phyloP scores from a whole-genome alignment of 2,888 invertebrate genomes.

The Athripsodes cinereus region DNA sequence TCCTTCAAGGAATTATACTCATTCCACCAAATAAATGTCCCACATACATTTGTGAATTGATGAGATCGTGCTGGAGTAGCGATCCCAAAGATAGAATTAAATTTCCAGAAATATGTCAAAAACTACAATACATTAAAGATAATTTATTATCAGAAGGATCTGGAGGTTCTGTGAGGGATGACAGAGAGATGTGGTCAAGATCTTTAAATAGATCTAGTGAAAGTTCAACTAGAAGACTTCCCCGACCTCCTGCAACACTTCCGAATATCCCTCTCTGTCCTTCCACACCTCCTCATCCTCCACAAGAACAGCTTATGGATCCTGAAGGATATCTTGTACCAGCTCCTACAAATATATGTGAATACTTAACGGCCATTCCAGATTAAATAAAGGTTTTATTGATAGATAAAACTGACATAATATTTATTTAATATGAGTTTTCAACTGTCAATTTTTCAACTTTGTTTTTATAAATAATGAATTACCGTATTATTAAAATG shows the following conservation, averaged over 20 bases:
- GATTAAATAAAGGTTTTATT: slow-evolving; percentile 24
- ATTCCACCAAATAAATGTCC: slow-evolving; percentile 77
- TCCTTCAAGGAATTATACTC: slow-evolving; percentile 72
- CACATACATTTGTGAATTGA: slow-evolving; percentile 62
- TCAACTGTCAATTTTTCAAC: no score
- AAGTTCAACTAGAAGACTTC: slow-evolving; percentile 29
- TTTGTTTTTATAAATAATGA: no score
- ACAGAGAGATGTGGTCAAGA: slow-evolving; percentile 9
- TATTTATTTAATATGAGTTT: no score
- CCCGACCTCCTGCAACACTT: slow-evolving; percentile 35
- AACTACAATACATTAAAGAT: slow-evolving; percentile 47
- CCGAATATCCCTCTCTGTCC: slow-evolving; percentile 20
- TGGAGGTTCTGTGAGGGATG: slow-evolving; percentile 3
- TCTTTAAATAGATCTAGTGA: slow-evolving; percentile 3
- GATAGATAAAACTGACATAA: no score
- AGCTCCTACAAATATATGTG: slow-evolving; percentile 43
- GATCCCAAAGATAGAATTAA: slow-evolving; percentile 71
- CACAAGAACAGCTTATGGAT: slow-evolving; percentile 52
- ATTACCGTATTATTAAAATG: no score
- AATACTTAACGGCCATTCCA: slow-evolving; percentile 54
- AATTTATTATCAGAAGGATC: slow-evolving; percentile 26
- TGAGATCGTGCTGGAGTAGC: slow-evolving; percentile 75
- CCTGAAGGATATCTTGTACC: slow-evolving; percentile 65
- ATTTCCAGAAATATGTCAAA: slow-evolving; percentile 64
- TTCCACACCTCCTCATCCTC: slow-evolving; percentile 46